Base-by-base conservation (phyloP, 2,888 invertebrate species). In the Deroplatys truncata region DNA sequence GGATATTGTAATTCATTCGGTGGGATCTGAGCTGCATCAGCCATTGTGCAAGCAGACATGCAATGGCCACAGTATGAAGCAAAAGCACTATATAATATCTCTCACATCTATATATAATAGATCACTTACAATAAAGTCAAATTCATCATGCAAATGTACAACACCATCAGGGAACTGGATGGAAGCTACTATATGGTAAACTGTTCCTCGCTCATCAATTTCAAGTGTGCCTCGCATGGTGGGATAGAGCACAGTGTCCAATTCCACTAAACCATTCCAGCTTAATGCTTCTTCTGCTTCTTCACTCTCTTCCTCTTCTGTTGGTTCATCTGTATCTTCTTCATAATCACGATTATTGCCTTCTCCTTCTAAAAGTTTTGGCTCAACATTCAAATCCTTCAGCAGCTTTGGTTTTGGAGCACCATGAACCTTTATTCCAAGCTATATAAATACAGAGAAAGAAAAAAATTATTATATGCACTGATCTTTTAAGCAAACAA, bases 181-280 rank as follows among this genome's bases (percentile, higher is more conserved):
- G 91, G 94, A 94, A 7, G 94, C 94, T 86, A 93, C 92, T 83
- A 94, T 91, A 85, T 94, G 93, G 92, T 94, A 95, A 49, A 93
- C 92, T 84, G 94, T 93, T 85, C 93, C 94, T 91, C 94, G 93
- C 92, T 95, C 94, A 91, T 95, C 95, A 91, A 95, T 93, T 92
- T 95, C 95, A 28, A 95, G 92, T 82, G 94, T 93, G 56, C 95
- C 95, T 88, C 94, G 93, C 88, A 96, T 94, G 13, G 95, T 95
- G 1, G 95, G 95, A 93, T 95, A 95, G 82, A 94, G 92, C 9
- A 95, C 92, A 5, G 95, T 93, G 92, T 96, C 95, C 89, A 96
- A 90, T 93, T 95, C 94, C 88, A 95, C 93, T 84, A 94, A 93
- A 20, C 95, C 95, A 91, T 93, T 93, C 94, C 95, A 95, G 91